Base-by-base conservation (phyloP, 1,140 invertebrate species). In the Coenobita brevimanus region DNA sequence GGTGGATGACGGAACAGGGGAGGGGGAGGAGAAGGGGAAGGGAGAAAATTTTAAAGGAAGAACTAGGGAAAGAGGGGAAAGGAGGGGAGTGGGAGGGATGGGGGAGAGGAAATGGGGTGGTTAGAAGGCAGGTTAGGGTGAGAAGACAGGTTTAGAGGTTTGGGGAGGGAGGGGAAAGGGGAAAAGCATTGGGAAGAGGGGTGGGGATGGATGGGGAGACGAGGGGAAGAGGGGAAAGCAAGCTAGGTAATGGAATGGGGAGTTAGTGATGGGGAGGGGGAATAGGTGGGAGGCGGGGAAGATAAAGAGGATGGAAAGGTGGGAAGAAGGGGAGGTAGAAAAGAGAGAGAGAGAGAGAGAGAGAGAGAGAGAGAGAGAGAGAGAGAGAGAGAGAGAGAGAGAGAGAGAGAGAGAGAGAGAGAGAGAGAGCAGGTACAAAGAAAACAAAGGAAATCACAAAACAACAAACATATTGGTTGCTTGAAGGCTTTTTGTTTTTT, bases 391-490 rank as follows among this genome's bases (percentile, higher is more conserved):
- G 71, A 43, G 71, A 75, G 27, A 62, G 78, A 41, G 43, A 50
- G n/a, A 80, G 33, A 50, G 38, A 43, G 15, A 76, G 73, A 41
- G 38, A 76, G 36, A 76, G 69, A 33, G 38, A 43, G 73, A 17
- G 38, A 76, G 38, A 43, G n/a, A n/a, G n/a, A n/a, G n/a, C n/a
- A n/a, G n/a, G n/a, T n/a, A n/a, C n/a, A n/a, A n/a, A n/a, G n/a
- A n/a, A n/a, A n/a, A n/a, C n/a, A n/a, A n/a, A n/a, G n/a, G n/a
- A n/a, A n/a, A n/a, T n/a, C n/a, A n/a, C n/a, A n/a, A n/a, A n/a
- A n/a, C n/a, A n/a, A n/a, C n/a, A n/a, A n/a, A n/a, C n/a, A n/a
- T n/a, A n/a, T n/a, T n/a, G n/a, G n/a, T n/a, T n/a, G n/a, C n/a
- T n/a, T n/a, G n/a, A n/a, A n/a, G n/a, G n/a, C n/a, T n/a, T n/a